Evolutionary conservation across 2,888 invertebrate genomes (phyloP).

Genomic region (Dermolepida albohirtum): DNA sequence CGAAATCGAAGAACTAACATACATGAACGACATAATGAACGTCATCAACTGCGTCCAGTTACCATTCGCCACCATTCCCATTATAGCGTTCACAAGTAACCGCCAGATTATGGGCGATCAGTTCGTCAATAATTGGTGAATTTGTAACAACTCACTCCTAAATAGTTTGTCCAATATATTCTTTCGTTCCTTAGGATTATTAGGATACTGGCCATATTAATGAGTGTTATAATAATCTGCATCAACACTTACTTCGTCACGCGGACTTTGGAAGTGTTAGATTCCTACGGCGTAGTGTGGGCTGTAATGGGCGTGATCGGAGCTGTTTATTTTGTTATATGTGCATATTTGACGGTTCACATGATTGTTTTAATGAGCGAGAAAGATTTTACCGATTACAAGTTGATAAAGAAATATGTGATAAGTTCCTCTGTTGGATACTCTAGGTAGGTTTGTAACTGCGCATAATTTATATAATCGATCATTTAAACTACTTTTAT

Average conservation of each 20-base stretch:
- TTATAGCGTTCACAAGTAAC: conserved; percentile 87
- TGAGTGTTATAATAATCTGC: conserved; percentile 77
- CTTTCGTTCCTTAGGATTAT: conserved; percentile 70
- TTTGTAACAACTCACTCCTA: neutral
- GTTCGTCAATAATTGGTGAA: conserved; percentile 81
- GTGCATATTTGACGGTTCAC: conserved; percentile 80
- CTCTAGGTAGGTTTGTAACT: conserved; percentile 68
- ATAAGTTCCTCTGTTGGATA: conserved; percentile 69
- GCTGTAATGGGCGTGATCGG: conserved; percentile 70
- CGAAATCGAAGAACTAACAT: conserved; percentile 76
- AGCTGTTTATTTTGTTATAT: conserved; percentile 77
- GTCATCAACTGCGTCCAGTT: conserved; percentile 88
- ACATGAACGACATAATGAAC: conserved; percentile 88
- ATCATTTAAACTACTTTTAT: no score
- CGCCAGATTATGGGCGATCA: conserved; percentile 80
- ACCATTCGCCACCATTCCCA: conserved; percentile 88
- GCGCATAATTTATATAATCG: no score
- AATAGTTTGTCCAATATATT: conserved; percentile 51
- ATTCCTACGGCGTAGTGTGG: conserved; percentile 65
- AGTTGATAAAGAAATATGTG: conserved; percentile 71
- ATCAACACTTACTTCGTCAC: conserved; percentile 86
- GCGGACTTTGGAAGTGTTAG: conserved; percentile 67
- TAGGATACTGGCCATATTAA: conserved; percentile 74
- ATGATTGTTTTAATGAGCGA: conserved; percentile 77
- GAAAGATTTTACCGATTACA: conserved; percentile 66